Evolutionary conservation across 2,113 vertebrate genomes (phyloP).

Genomic region (Anolis sagrei): DNA sequence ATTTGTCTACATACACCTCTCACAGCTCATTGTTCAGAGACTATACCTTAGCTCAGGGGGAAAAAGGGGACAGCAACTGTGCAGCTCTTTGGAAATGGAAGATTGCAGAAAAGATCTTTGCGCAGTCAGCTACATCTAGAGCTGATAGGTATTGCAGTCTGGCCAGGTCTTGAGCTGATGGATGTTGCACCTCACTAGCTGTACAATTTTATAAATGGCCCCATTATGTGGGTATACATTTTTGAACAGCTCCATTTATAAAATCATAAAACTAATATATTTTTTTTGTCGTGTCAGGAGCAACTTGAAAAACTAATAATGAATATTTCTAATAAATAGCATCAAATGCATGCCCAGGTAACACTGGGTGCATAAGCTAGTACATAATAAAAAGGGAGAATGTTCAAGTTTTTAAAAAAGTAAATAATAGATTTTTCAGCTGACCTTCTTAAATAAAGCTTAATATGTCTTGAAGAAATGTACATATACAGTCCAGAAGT

Average conservation of each 20-base stretch:
- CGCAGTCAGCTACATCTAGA: too few relatives aligned
- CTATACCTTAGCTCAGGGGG: neutral
- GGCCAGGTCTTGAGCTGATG: too few relatives aligned
- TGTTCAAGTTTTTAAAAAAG: neutral
- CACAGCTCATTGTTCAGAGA: neutral
- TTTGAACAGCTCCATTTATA: too few relatives aligned
- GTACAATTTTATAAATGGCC: too few relatives aligned
- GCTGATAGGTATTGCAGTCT: too few relatives aligned
- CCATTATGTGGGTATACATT: too few relatives aligned
- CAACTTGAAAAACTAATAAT: neutral
- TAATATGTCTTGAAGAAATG: neutral
- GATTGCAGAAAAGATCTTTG: too few relatives aligned
- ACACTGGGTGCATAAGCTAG: neutral
- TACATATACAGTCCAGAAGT: too few relatives aligned
- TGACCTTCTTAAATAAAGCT: neutral
- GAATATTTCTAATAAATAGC: neutral
- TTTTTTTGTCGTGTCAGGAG: too few relatives aligned
- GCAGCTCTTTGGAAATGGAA: neutral
- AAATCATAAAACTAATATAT: neutral
- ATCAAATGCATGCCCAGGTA: accelerated
- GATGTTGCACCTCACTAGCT: too few relatives aligned
- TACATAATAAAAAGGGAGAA: constrained; percentile 22
- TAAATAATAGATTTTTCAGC: too few relatives aligned
- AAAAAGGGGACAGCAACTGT: neutral
- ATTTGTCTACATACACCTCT: neutral